A percentile compares a stretch with the other conserved stretches of the same genome.
Evolutionary conservation across 2,888 invertebrate species (phyloP).

Genomic region (Hetaerina titia): DNA sequence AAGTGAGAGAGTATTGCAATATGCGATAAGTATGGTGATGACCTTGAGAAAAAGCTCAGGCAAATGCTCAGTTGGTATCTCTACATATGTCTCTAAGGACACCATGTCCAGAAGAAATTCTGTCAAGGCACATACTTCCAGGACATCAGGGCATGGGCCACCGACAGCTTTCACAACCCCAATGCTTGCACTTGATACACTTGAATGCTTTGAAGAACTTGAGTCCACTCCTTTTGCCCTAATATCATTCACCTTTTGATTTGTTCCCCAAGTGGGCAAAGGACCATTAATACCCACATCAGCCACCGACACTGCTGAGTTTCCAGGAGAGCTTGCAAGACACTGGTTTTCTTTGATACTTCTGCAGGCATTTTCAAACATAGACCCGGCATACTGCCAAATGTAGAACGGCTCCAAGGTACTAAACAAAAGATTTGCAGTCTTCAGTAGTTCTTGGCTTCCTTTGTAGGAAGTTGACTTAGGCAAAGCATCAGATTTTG

Average conservation of each 20-base stretch:
- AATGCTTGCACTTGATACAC: slow-evolving; percentile 69
- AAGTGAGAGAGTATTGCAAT: slow-evolving; percentile 80
- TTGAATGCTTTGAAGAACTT: background rate
- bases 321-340: background rate
- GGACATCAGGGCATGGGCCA: slow-evolving; percentile 81
- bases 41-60: slow-evolving; percentile 87
- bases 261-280: background rate
- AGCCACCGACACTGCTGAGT: background rate
- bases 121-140: slow-evolving; percentile 85
- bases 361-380: slow-evolving; percentile 82
- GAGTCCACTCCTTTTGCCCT: background rate
- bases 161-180: slow-evolving; percentile 80
- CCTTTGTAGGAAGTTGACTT: slow-evolving; percentile 68
- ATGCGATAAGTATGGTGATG: slow-evolving; percentile 81
- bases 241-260: background rate
- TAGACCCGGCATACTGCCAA: slow-evolving; percentile 88
- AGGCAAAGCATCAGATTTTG: slow-evolving; percentile 44
- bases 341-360: slow-evolving; percentile 67
- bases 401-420: slow-evolving; percentile 91
- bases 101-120: slow-evolving; percentile 88
- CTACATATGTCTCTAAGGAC: slow-evolving; percentile 86
- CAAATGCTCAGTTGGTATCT: slow-evolving; percentile 87
- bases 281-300: background rate
- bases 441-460: slow-evolving; percentile 86
- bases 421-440: slow-evolving; percentile 90